A percentile compares a stretch with the other conserved stretches of the same genome.
Conservation (phyloP, 2,113 vertebrate genomes). For the Pollachius pollachius region DNA sequence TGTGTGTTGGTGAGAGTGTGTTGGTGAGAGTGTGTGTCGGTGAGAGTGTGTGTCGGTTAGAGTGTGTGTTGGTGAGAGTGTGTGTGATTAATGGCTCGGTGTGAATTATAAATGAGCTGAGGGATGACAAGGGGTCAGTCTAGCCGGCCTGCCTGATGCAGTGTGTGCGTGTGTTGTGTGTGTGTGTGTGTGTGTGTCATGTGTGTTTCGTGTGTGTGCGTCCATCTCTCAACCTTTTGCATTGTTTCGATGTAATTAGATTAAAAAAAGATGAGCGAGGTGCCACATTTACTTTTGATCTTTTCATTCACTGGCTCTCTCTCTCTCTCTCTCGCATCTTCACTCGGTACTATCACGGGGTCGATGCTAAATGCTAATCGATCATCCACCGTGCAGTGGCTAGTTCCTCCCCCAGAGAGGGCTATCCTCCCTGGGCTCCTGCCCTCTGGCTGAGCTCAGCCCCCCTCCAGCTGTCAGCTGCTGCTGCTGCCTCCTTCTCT, state of each 20-base stretch:
- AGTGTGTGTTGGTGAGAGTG: not conserved
- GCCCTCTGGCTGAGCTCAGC: conserved; percentile 15
- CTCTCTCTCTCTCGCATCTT: not conserved
- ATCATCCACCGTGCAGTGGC: too few relatives aligned
- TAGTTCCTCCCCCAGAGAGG: too few relatives aligned
- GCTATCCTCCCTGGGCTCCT: too few relatives aligned
- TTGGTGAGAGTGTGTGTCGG: conserved; percentile 1
- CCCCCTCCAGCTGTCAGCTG: conserved; percentile 45
- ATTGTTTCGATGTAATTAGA: not conserved
- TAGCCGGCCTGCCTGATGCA: conserved; percentile 3
- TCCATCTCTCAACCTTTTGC: too few relatives aligned
- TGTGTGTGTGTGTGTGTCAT: not conserved
- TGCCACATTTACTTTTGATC: too few relatives aligned
- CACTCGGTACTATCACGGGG: not conserved
- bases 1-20: too few relatives aligned
- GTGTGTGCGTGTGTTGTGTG: not conserved
- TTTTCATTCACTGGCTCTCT: too few relatives aligned
- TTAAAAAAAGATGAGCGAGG: not conserved
- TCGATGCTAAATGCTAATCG: not conserved
- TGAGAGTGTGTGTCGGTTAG: not conserved
- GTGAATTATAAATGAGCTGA: conserved; percentile 66
- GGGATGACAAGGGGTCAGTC: conserved; percentile 37
- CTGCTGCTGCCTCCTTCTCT: conserved; percentile 29
- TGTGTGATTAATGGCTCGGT: not conserved
- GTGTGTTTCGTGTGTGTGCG: not conserved